phyloP scores from a whole-genome alignment of 2,113 vertebrate species.

The Microcebus griseorufus region DNA sequence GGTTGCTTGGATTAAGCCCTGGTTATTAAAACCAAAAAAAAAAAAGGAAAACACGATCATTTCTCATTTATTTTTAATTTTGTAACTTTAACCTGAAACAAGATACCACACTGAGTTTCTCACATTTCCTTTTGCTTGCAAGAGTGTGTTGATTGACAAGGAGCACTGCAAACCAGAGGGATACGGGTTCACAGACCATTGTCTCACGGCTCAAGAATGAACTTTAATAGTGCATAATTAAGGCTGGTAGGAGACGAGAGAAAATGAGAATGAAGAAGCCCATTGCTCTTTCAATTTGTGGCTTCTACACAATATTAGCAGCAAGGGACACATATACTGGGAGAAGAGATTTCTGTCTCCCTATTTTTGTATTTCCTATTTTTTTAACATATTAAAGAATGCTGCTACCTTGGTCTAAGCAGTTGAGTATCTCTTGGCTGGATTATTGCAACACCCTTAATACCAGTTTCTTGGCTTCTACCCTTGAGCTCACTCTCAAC shows the following conservation, averaged over 20 bases:
- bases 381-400: background rate
- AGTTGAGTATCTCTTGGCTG: background rate
- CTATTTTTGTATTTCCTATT: background rate
- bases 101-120: background rate
- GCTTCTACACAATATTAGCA: background rate
- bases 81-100: background rate
- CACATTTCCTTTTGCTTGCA: background rate
- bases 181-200: background rate
- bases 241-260: background rate
- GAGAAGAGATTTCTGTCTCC: background rate
- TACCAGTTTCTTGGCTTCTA: background rate
- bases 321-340: background rate
- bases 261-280: background rate
- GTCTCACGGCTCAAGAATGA: background rate
- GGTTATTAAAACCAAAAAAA: background rate
- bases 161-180: background rate
- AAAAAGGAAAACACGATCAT: background rate
- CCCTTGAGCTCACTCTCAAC: background rate
- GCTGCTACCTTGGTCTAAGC: background rate
- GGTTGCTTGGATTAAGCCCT: background rate
- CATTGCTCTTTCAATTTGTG: background rate
- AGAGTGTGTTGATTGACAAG: background rate
- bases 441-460: background rate
- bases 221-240: background rate
- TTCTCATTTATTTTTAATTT: constrained; percentile 2